Base-by-base conservation (phyloP, 2,797 vertebrate genomes). In the Champsocephalus gunnari region DNA sequence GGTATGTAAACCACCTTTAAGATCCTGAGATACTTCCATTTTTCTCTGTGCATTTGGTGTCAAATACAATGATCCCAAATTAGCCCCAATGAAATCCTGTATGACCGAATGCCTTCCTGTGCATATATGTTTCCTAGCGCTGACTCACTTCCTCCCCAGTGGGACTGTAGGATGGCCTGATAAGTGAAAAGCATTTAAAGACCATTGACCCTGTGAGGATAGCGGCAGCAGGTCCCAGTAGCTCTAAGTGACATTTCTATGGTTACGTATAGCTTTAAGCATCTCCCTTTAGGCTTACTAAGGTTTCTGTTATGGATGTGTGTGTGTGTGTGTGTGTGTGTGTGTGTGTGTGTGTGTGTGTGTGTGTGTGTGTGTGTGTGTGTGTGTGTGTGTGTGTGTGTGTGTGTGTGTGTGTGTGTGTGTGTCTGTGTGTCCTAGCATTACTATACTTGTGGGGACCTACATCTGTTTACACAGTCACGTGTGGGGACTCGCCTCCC, bases 131-230 rank as follows among this genome's bases (percentile, higher is more conserved):
- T 82, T 91, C 86, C 73, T 66, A 68, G 83, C 76, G 71, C 43
- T 76, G 81, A 80, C 80, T 82, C 70, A 66, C 81, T 85, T 82
- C 79, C 77, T 81, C 60, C 76, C 77, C 71, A 24, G 68, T 73
- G 83, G 81, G 78, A 80, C 74, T 7, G 58, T 41, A 61, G 71
- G 50, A 77, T 83, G 74, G 64, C 64, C 50, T 70, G 86, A 88
- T 89, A 82, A 90, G 81, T 88, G 87, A 70, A 87, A 90, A 84
- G 76, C 90, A 87, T 91, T 91, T 90, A 73, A 87, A 75, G 85
- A 87, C 75, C 84, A 83, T 71, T 91, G 85, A 88, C 86, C 86
- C 69, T 62, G 66, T 41, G 81, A 87, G 85, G 77, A 81, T 64
- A 78, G 78, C 79, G 38, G 70, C 84, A 88, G 86, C 77, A 81